These are phyloP conservation scores for Gonocerus acuteangulatus DNA, from an alignment of 2,888 invertebrate species.

Conservation along the genomic window DNA sequence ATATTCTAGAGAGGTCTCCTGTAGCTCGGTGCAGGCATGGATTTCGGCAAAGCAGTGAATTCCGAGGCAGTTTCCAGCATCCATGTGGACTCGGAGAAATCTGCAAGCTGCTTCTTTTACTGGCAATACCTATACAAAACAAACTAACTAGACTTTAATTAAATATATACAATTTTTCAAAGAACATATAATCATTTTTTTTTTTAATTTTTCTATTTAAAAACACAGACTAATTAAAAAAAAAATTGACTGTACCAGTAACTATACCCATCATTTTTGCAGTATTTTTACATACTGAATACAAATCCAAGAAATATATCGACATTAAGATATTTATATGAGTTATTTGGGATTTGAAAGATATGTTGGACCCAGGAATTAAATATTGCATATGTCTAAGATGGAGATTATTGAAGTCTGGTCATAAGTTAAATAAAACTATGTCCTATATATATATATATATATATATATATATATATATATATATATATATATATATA, in stretches of 20 bases:
- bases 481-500: no score
- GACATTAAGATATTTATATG: neutral
- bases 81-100: constrained; percentile 46
- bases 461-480: no score
- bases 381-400: no score
- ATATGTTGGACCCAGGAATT: no score
- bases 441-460: no score
- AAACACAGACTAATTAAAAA: no score
- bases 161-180: neutral
- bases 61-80: constrained; percentile 47
- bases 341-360: no score
- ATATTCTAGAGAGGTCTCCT: constrained; percentile 44
- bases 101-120: constrained; percentile 45
- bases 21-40: constrained; percentile 46
- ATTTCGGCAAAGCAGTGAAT: constrained; percentile 49
- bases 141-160: neutral
- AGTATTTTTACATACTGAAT: neutral
- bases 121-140: constrained; percentile 41
- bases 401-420: no score
- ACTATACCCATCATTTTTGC: neutral
- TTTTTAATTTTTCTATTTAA: neutral
- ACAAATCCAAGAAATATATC: neutral
- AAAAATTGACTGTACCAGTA: no score
- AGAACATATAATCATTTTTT: no score
- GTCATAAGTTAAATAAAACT: no score